These are phyloP conservation scores for Drosophila sproati DNA, from an alignment of 1,140 invertebrate species.

Conservation along the genomic window DNA sequence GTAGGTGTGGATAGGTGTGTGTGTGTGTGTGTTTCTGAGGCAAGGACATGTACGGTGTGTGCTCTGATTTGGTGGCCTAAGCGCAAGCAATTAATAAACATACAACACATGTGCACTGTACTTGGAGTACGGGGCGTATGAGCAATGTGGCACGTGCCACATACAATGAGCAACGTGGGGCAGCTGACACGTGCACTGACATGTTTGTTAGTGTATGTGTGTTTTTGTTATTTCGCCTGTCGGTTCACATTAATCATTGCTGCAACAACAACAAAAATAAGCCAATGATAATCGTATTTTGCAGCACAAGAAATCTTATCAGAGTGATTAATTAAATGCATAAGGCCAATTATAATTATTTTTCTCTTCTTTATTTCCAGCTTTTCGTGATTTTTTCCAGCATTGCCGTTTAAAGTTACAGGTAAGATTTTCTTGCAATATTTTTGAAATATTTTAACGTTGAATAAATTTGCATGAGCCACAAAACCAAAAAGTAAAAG, in stretches of 20 bases:
- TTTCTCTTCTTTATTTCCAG: slow-evolving; percentile 29
- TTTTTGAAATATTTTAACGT: not conserved
- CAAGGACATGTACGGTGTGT: slow-evolving; percentile 22
- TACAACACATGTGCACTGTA: slow-evolving; percentile 19
- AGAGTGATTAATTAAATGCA: slow-evolving; percentile 18
- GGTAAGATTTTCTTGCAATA: slow-evolving; percentile 13
- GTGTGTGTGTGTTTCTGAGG: slow-evolving; percentile 6
- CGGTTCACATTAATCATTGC: slow-evolving; percentile 44
- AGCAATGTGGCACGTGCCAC: slow-evolving; percentile 47
- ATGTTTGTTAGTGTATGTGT: slow-evolving; percentile 12
- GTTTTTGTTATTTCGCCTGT: slow-evolving; percentile 18
- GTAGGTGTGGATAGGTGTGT: not conserved
- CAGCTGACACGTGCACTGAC: slow-evolving; percentile 26
- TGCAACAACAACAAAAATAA: slow-evolving; percentile 1
- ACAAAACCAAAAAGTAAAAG: slow-evolving; percentile 5
- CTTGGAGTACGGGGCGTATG: slow-evolving; percentile 35
- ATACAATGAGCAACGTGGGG: slow-evolving; percentile 37
- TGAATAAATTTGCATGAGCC: slow-evolving; percentile 32
- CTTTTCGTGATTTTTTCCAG: not conserved
- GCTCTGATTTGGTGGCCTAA: slow-evolving; percentile 22
- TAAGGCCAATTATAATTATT: not conserved
- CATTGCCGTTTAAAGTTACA: not conserved
- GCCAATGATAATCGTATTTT: slow-evolving; percentile 13
- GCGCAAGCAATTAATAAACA: slow-evolving; percentile 55
- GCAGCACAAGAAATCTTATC: not conserved